These are phyloP conservation scores for Myiagra hebetior DNA, from an alignment of 2,113 vertebrate genomes.

Conservation along the genomic window DNA sequence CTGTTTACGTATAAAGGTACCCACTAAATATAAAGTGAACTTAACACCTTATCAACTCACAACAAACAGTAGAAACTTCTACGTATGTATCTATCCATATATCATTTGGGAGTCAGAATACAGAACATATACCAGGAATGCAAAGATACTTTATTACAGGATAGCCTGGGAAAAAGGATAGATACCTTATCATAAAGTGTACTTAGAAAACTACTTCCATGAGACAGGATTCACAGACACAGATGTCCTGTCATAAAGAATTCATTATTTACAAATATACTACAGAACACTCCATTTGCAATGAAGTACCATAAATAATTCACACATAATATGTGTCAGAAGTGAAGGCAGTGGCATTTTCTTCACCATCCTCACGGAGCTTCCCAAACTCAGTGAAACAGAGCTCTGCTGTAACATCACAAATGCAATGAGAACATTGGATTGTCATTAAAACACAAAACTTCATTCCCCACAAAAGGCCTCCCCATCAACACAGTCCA, in stretches of 20 bases:
- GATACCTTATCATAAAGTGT: neutral
- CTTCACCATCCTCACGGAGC: accelerated
- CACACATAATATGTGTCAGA: neutral
- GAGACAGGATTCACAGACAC: neutral
- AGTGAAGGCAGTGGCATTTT: neutral
- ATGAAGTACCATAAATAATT: slow-evolving; percentile 34
- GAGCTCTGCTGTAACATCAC: neutral
- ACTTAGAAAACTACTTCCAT: neutral
- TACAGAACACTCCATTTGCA: slow-evolving; percentile 12
- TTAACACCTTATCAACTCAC: neutral
- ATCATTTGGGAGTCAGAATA: neutral
- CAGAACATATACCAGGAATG: neutral
- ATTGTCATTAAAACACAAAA: neutral
- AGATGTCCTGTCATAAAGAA: slow-evolving; percentile 27
- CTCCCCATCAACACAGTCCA: neutral
- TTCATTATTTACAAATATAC: slow-evolving; percentile 42
- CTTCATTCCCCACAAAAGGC: neutral
- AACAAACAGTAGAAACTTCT: neutral
- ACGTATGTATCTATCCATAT: neutral
- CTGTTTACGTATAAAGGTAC: neutral
- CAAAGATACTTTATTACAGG: neutral
- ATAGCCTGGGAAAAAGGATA: neutral
- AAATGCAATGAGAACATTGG: neutral
- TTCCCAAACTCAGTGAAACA: neutral
- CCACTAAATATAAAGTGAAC: neutral